phyloP scores from a whole-genome alignment of 2,888 invertebrate species.

The Trimorus sp. region DNA sequence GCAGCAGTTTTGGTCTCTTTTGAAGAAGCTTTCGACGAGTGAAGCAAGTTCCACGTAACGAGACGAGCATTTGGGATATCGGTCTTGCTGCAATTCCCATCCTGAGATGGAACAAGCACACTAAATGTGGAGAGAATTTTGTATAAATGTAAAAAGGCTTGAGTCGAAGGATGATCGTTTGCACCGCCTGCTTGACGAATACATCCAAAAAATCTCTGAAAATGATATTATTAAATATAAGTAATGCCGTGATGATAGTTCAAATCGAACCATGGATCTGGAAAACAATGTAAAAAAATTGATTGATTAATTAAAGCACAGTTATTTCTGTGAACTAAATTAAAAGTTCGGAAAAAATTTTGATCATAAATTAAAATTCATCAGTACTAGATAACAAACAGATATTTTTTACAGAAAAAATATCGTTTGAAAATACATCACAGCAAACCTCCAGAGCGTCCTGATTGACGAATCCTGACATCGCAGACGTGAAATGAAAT shows the following conservation, averaged over 20 bases:
- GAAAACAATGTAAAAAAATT: background rate
- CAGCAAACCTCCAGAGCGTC: constrained; percentile 16
- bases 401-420: too few species aligned
- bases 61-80: background rate
- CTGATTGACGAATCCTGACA: constrained; percentile 9
- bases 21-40: background rate
- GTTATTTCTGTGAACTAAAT: too few species aligned
- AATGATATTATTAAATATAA: background rate
- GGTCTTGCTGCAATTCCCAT: background rate
- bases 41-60: background rate
- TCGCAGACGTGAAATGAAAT: background rate
- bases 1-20: background rate
- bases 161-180: background rate
- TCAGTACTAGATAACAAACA: too few species aligned
- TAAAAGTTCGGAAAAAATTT: too few species aligned
- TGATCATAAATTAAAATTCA: too few species aligned
- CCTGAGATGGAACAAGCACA: background rate
- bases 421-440: background rate
- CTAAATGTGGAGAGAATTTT: background rate
- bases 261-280: constrained; percentile 1
- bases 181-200: background rate
- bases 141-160: background rate
- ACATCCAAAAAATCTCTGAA: constrained; percentile 4
- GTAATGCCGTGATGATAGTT: background rate
- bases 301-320: background rate